A percentile compares a stretch with the other conserved stretches of the same genome.
Evolutionary conservation across 2,797 vertebrate species (phyloP).

Genomic region (Melanotaenia pygmaea): DNA sequence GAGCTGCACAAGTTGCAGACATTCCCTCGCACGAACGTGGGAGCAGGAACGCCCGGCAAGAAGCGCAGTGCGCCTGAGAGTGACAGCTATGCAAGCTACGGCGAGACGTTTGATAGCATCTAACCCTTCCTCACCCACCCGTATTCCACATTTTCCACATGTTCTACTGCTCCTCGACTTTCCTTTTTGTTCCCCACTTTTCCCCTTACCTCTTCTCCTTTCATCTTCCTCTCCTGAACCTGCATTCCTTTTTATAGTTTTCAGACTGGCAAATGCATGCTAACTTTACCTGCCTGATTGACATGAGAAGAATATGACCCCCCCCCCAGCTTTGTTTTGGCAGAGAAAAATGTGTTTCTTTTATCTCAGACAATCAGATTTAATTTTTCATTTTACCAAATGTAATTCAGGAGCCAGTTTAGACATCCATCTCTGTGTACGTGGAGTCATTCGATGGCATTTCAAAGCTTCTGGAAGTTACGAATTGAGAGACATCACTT

Average conservation of each 20-base stretch:
- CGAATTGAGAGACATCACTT: conserved; percentile 56
- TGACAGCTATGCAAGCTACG: conserved; percentile 84
- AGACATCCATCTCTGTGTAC: conserved; percentile 55
- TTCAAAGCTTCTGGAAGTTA: conserved; percentile 59
- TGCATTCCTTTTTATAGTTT: conserved; percentile 30
- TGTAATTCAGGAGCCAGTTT: conserved; percentile 48
- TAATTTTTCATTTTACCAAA: conserved; percentile 34
- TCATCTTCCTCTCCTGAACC: conserved; percentile 22
- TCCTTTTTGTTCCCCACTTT: conserved; percentile 1
- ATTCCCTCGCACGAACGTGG: conserved; percentile 91
- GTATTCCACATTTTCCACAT: conserved; percentile 6
- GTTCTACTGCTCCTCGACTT: neutral
- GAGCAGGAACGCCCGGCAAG: conserved; percentile 91
- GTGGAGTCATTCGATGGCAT: conserved; percentile 53
- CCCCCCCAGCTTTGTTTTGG: conserved; percentile 50
- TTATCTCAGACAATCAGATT: conserved; percentile 63
- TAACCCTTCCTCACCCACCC: conserved; percentile 60
- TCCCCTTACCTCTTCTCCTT: neutral
- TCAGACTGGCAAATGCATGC: conserved; percentile 82
- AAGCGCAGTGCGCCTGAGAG: conserved; percentile 87
- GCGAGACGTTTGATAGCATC: conserved; percentile 82
- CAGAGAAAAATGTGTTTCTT: conserved; percentile 72
- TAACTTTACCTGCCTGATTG: conserved; percentile 79
- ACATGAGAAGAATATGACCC: conserved; percentile 46
- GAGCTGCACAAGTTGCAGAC: conserved; percentile 92